A percentile compares a stretch with the other conserved stretches of the same genome.
phyloP scores from a whole-genome alignment of 2,113 vertebrate species.

The Tetrax tetrax region DNA sequence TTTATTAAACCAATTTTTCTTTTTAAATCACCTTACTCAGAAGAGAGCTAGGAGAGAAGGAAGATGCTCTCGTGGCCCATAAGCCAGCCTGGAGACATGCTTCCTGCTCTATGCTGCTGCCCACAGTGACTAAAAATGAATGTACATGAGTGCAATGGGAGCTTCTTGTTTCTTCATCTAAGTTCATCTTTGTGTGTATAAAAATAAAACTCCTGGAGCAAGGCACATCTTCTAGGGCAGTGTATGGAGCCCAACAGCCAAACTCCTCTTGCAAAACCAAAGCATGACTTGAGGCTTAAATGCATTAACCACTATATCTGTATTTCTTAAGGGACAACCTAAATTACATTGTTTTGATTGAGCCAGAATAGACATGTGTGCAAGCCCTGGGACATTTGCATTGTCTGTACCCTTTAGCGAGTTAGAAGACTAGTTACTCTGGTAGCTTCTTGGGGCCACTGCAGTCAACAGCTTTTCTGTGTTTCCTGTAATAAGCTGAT shows the following conservation, averaged over 20 bases:
- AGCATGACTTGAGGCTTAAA: background rate
- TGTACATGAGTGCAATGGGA: background rate
- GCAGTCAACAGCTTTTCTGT: background rate
- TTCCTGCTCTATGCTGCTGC: background rate
- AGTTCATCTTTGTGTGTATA: background rate
- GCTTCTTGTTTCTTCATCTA: background rate
- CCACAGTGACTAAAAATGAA: background rate
- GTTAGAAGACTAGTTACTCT: background rate
- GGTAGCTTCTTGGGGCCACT: background rate
- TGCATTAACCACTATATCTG: background rate
- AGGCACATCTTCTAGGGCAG: background rate
- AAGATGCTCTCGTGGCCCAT: background rate
- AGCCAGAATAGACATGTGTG: background rate
- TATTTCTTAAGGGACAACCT: background rate
- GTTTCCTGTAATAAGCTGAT: background rate
- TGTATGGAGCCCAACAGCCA: background rate
- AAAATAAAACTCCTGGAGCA: background rate
- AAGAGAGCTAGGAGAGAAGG: background rate
- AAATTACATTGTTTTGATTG: background rate
- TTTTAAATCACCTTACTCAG: slow-evolving; percentile 18
- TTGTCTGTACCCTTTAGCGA: background rate
- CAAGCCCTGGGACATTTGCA: background rate
- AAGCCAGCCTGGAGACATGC: background rate
- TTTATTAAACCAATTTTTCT: slow-evolving; percentile 63
- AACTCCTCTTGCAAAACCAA: background rate